Base-by-base conservation (phyloP, 2,797 vertebrate genomes). In the Aldrovandia affinis region DNA sequence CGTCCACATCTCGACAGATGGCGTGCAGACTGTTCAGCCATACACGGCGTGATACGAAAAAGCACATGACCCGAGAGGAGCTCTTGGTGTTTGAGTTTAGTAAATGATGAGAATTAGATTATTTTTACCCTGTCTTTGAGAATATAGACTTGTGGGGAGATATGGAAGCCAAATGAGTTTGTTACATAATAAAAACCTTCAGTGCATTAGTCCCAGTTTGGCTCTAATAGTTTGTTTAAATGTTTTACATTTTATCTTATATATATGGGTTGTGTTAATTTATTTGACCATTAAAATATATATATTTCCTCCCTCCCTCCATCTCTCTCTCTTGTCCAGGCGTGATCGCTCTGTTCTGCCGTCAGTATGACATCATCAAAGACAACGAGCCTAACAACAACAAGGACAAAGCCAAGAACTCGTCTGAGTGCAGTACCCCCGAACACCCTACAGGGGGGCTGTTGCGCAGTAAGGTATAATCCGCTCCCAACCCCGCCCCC, bases 331-430 rank as follows among this genome's bases (percentile, higher is more conserved):
- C 44, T 68, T 7, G 1, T 20, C 14, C 87, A 99, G 98, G 98
- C 87, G 98, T 99, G 92, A 99, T 99, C 39, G 97, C 96, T 83
- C 96, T 99, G 84, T 99, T 99, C 93, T 99, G 98, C 91, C 97
- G 98, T 75, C 98, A 99, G 93, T 99, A 99, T 79, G 98, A 99
- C 61, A 99, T 99, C 89, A 98, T 99, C 93, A 99, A 99, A 95
- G 98, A 99, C 88, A 99, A 99, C 0, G 98, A 99, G 88, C 97
- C 98, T 25, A 98, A 97, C 90, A 99, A 97, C 93, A 99, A 97
- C 94, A 99, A 98, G 95, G 98, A 99, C 91, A 99, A 99, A 96
- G 95, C 96, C 93, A 99, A 99, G 95, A 99, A 92, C 88, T 95
- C 97, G 0, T 99, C 98, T 0, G 98, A 99, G 93, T 98, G 96